Conservation (phyloP, 64 coral and sea anemone genomes). For the Montipora foliosa region DNA sequence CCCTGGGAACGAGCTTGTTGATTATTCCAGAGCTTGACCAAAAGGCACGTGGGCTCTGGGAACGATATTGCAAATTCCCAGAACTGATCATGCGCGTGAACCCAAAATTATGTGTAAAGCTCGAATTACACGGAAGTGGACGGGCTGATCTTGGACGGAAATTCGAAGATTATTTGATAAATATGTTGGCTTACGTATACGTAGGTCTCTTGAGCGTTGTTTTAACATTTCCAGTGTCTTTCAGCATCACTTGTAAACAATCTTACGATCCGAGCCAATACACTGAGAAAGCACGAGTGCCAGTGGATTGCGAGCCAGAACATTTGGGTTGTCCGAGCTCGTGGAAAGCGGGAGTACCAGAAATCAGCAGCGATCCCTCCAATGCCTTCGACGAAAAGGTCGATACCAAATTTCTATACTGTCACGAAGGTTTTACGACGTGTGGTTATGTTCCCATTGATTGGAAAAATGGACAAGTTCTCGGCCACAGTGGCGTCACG, state of each 20-base stretch:
- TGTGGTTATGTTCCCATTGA: slow-evolving; percentile 48
- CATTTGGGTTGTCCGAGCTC: not conserved
- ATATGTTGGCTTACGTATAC: slow-evolving; percentile 17
- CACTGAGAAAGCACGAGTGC: not conserved
- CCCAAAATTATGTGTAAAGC: slow-evolving; percentile 4
- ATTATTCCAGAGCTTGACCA: too few species aligned
- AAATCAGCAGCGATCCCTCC: not conserved
- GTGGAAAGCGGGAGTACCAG: slow-evolving; percentile 10
- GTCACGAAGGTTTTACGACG: slow-evolving; percentile 49
- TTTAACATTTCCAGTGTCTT: slow-evolving; percentile 13
- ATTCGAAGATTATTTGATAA: not conserved
- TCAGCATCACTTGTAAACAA: slow-evolving; percentile 8
- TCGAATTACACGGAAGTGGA: too few species aligned
- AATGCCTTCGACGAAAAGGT: slow-evolving; percentile 3
- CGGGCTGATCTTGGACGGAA: too few species aligned
- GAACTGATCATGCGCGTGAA: slow-evolving; percentile 7
- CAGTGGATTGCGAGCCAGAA: slow-evolving; percentile 6
- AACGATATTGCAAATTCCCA: not conserved
- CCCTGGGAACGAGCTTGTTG: too few species aligned
- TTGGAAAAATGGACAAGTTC: slow-evolving; percentile 7
- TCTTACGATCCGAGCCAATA: not conserved
- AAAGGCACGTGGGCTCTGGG: too few species aligned
- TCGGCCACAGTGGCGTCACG: slow-evolving; percentile 39
- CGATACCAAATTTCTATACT: slow-evolving; percentile 17
- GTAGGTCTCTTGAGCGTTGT: slow-evolving; percentile 12